Evolutionary conservation across 1,140 invertebrate species (phyloP), one percentile per base, ranked within the genome.

Genomic region (Lepidostoma basale): DNA sequence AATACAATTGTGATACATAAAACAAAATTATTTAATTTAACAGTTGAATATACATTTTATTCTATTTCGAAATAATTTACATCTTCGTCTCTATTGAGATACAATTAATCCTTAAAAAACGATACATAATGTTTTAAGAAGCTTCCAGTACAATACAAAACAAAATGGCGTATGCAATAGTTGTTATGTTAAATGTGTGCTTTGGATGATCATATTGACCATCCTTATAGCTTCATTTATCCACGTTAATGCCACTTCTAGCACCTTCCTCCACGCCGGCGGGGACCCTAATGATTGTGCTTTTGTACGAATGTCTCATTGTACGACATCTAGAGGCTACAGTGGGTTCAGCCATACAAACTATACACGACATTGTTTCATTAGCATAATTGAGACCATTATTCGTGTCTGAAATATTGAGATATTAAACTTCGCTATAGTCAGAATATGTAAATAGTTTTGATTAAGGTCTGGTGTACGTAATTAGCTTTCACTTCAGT

Each of bases 251-350:
- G 12, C 20, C n/a, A 14, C n/a, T 42, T 5, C 33, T 36, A n/a
- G 40, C n/a, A 5, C 40, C n/a, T 3, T 5, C n/a, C 20, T 42
- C 12, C 3, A 42, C 12, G 6, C n/a, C 6, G 20, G n/a, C n/a
- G n/a, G n/a, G n/a, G n/a, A 26, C 52, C 67, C 62, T 72, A 72
- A 68, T 71, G 66, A 68, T 72, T 72, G 66, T 72, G 70, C 70
- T 68, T 68, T 68, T 66, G 70, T 68, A 36, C 42, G 70, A 52
- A 65, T 63, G 30, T 67, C 62, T 66, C 68, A 70, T 72, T 66
- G 66, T 72, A 42, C 39, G 60, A 65, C 52, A 65, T 66, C 44
- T 67, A 67, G 30, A 59, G 42, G 20, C 12, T 39, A 26, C 45
- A 54, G 16, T 5, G 3, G 45, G 22, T 23, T 12, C 18, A 23